Evolutionary conservation across 1,140 invertebrate genomes (phyloP).

Genomic region (Drosophila tristis): DNA sequence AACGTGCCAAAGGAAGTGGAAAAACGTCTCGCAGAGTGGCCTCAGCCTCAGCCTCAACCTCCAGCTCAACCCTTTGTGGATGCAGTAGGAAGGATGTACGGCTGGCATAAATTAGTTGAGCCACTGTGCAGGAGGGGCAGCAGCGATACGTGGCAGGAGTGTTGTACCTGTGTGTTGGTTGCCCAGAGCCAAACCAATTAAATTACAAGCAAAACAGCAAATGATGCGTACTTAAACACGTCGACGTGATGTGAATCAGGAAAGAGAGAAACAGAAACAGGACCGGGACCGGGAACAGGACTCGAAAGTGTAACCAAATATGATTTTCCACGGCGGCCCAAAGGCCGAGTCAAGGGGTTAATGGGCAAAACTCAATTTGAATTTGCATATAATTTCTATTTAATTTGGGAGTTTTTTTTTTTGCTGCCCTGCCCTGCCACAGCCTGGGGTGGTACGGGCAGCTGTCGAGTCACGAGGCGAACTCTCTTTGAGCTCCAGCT

Average conservation of each 20-base stretch:
- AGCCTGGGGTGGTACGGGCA: not conserved
- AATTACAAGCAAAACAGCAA: constrained; percentile 75
- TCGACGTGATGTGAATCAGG: constrained; percentile 70
- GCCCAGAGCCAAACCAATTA: constrained; percentile 73
- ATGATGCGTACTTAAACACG: constrained; percentile 82
- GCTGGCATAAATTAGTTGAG: constrained; percentile 70
- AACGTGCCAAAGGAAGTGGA: constrained; percentile 18
- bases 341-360: constrained; percentile 56
- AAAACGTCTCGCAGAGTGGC: constrained; percentile 12
- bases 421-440: not conserved
- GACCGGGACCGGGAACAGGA: not conserved
- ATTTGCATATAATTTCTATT: constrained; percentile 82
- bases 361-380: constrained; percentile 64
- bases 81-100: no score
- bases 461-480: constrained; percentile 11
- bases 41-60: constrained; percentile 1
- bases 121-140: no score
- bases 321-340: constrained; percentile 33
- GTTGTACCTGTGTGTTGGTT: constrained; percentile 35
- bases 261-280: not conserved
- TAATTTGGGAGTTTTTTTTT: constrained; percentile 47
- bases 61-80: constrained; percentile 21
- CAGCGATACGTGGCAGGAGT: constrained; percentile 48
- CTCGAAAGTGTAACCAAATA: constrained; percentile 55
- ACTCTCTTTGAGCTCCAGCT: constrained; percentile 22